Percentiles rank a stretch among this genome's conserved stretches.
Evolutionary conservation across 2,797 vertebrate species (phyloP).

Genomic region (Pampus argenteus): DNA sequence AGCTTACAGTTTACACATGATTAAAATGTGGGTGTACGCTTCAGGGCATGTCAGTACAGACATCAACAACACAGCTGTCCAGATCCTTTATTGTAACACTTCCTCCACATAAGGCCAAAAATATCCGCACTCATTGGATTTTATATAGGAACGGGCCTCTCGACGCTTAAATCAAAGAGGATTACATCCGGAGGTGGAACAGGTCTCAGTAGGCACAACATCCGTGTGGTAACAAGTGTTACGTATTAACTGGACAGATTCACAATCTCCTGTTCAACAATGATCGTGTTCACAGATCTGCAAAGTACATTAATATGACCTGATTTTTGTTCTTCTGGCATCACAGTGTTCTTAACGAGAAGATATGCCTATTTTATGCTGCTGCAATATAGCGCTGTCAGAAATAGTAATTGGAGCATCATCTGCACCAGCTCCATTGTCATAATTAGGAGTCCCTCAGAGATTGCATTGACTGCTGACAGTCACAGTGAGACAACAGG

Average conservation of each 20-base stretch:
- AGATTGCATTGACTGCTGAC: conserved; percentile 28
- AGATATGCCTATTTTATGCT: conserved; percentile 15
- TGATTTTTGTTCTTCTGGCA: conserved; percentile 23
- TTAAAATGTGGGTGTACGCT: conserved; percentile 21
- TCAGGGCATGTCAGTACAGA: conserved; percentile 10
- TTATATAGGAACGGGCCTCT: conserved; percentile 16
- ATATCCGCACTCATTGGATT: conserved; percentile 42
- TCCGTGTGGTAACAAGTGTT: conserved; percentile 15
- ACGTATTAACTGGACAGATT: conserved; percentile 5
- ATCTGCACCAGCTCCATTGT: conserved; percentile 45
- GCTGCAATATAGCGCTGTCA: conserved; percentile 54
- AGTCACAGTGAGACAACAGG: conserved; percentile 14
- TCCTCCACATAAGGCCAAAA: conserved; percentile 48
- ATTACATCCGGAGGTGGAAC: conserved; percentile 43
- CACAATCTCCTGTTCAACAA: not conserved
- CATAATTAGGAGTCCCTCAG: conserved; percentile 61
- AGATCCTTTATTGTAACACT: conserved; percentile 33
- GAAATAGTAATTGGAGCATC: conserved; percentile 73
- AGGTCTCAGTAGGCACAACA: conserved; percentile 25
- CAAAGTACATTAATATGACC: not conserved
- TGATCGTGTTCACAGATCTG: not conserved
- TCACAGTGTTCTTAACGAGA: conserved; percentile 10
- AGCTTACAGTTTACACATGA: conserved; percentile 14
- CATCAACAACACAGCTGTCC: conserved; percentile 14
- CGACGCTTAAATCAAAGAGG: conserved; percentile 53